These are phyloP conservation scores for Erpobdella octoculata DNA, from an alignment of 2,888 invertebrate species.

Conservation along the genomic window DNA sequence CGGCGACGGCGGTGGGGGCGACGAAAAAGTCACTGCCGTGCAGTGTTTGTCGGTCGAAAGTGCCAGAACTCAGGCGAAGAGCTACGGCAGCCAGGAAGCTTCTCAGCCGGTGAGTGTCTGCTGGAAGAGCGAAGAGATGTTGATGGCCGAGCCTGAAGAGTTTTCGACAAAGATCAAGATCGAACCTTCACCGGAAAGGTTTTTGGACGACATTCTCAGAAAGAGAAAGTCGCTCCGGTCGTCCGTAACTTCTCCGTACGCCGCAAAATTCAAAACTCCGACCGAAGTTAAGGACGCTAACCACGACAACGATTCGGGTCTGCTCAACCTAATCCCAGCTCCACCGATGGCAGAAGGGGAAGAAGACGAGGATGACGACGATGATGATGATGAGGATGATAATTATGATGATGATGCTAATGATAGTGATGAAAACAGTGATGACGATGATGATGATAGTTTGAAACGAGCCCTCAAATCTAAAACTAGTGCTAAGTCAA, in stretches of 20 bases:
- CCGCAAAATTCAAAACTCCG: too few species aligned
- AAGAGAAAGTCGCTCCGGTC: neutral
- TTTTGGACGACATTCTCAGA: constrained; percentile 15
- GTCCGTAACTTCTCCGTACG: too few species aligned
- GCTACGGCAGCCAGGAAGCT: too few species aligned
- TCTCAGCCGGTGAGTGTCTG: neutral
- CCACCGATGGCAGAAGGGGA: neutral
- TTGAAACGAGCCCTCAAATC: too few species aligned
- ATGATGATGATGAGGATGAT: too few species aligned
- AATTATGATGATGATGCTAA: neutral
- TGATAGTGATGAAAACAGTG: neutral
- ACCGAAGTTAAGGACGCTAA: neutral
- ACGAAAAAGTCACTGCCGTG: too few species aligned
- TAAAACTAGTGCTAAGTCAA: too few species aligned
- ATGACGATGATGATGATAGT: neutral
- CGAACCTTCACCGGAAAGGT: constrained; percentile 17
- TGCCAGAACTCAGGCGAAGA: too few species aligned
- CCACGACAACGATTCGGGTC: neutral
- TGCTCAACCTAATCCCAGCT: neutral
- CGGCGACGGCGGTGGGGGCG: neutral
- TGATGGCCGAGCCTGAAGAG: neutral
- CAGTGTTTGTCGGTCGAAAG: too few species aligned
- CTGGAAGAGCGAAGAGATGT: constrained; percentile 14
- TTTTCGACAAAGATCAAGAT: neutral
- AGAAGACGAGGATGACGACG: too few species aligned